Percentiles rank a stretch among this genome's conserved stretches.
Conservation (phyloP, 2,113 vertebrate species). For the Alectura lathami region DNA sequence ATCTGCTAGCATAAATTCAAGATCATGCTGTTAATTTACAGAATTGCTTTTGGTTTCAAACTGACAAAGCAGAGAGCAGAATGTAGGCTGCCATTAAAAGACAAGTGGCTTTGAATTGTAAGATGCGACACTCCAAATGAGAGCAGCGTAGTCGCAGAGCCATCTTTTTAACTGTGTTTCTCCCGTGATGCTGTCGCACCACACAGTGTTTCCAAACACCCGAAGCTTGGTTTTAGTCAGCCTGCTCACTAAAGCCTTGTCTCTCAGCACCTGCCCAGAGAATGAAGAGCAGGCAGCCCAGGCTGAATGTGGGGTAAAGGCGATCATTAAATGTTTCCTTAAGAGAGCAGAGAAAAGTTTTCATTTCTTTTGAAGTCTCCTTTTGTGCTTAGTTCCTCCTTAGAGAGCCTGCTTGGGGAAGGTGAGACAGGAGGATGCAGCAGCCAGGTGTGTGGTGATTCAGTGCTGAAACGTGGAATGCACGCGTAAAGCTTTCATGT, state of each 20-base stretch:
- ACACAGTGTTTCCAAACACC: conserved; percentile 3
- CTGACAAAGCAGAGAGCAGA: background rate
- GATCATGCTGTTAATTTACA: background rate
- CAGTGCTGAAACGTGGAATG: background rate
- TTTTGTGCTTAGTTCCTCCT: background rate
- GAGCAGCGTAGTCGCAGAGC: background rate
- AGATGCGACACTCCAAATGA: background rate
- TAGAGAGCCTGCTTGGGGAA: background rate
- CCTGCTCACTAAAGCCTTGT: background rate
- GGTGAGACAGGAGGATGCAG: background rate
- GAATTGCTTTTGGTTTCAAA: conserved; percentile 10
- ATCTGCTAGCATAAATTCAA: background rate
- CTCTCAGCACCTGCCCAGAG: conserved; percentile 43
- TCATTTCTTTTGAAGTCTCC: conserved; percentile 18
- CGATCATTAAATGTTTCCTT: background rate
- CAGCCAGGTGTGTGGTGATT: conserved; percentile 5
- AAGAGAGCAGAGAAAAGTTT: background rate
- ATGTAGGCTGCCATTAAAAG: conserved; percentile 4
- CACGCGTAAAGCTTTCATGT: accelerated
- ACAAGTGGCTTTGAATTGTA: conserved; percentile 1
- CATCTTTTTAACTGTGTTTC: background rate
- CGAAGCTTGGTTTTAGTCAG: conserved; percentile 19
- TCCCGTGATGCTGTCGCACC: conserved; percentile 33
- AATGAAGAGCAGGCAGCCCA: background rate
- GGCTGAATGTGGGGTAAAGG: background rate